Conservation (phyloP, 2,888 invertebrate species). For the Muschampia plurimacula region DNA sequence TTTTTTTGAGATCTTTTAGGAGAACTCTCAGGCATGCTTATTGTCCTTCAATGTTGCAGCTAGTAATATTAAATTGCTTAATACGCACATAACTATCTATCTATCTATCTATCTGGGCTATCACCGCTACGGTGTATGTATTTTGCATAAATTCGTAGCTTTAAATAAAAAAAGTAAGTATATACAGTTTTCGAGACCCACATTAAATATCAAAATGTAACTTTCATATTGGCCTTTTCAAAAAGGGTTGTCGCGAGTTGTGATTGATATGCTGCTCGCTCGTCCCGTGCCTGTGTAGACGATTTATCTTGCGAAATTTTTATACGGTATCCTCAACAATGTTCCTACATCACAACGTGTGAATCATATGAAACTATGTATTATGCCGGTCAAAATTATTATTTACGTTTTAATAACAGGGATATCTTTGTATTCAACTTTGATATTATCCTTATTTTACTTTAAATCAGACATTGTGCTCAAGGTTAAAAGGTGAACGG, state of each 20-base stretch:
- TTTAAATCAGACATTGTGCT: no score
- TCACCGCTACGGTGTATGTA: no score
- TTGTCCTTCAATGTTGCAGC: no score
- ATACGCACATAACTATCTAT: no score
- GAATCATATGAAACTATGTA: conserved; percentile 1
- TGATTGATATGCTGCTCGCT: conserved; percentile 68
- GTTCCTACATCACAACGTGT: background rate
- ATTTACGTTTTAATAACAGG: background rate
- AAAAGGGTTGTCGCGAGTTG: conserved; percentile 50
- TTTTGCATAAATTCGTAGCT: no score
- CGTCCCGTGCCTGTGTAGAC: conserved; percentile 52
- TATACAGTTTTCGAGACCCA: background rate
- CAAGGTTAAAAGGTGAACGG: no score
- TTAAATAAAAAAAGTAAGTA: background rate
- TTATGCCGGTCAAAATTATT: conserved; percentile 3
- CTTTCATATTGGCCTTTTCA: conserved; percentile 57
- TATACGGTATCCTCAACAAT: conserved; percentile 37
- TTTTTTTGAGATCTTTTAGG: no score
- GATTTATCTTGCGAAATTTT: conserved; percentile 66
- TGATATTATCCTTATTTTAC: no score
- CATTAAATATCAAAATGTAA: conserved; percentile 39
- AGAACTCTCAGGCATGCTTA: no score
- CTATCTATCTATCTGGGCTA: no score
- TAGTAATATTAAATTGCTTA: no score
- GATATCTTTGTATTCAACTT: background rate